A percentile compares a stretch with the other conserved stretches of the same genome.
Conservation (phyloP, 1,140 invertebrate genomes). For the Bombus sylvicola region DNA sequence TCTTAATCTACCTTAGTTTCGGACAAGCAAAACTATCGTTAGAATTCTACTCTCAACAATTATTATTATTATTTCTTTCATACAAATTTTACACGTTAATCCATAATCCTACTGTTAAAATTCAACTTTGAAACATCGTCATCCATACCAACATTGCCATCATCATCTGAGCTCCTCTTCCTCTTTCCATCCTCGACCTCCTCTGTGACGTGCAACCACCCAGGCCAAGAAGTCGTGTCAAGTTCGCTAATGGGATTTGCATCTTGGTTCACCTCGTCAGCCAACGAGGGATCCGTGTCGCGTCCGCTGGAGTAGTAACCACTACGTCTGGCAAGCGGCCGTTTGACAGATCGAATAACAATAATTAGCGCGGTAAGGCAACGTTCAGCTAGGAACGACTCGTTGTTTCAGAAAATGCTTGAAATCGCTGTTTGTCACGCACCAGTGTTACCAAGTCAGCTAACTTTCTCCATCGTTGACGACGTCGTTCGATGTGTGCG, state of each 20-base stretch:
- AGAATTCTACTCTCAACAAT: no score
- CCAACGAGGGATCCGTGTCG: conserved; percentile 57
- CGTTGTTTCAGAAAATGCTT: conserved; percentile 55
- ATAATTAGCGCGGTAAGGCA: conserved; percentile 60
- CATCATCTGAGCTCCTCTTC: not conserved
- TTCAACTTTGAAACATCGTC: not conserved
- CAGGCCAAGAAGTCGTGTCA: conserved; percentile 70
- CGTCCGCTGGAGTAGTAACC: conserved; percentile 30
- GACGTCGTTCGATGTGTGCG: conserved; percentile 12
- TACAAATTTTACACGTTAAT: not conserved
- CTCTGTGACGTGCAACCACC: conserved; percentile 20
- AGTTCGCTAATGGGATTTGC: conserved; percentile 75
- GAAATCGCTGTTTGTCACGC: conserved; percentile 47
- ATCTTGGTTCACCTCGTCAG: conserved; percentile 64
- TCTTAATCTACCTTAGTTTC: no score
- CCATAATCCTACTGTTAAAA: not conserved
- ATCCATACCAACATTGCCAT: conserved; percentile 13
- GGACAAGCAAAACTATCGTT: no score
- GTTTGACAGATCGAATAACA: conserved; percentile 68
- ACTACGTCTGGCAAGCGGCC: conserved; percentile 43
- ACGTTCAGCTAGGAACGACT: conserved; percentile 4
- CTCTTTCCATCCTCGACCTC: not conserved
- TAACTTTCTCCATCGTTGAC: conserved; percentile 29
- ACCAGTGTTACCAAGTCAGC: conserved; percentile 1
- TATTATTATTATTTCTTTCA: no score